Base-by-base conservation (phyloP, 2,113 vertebrate genomes). In the Chloropsis cyanopogon region DNA sequence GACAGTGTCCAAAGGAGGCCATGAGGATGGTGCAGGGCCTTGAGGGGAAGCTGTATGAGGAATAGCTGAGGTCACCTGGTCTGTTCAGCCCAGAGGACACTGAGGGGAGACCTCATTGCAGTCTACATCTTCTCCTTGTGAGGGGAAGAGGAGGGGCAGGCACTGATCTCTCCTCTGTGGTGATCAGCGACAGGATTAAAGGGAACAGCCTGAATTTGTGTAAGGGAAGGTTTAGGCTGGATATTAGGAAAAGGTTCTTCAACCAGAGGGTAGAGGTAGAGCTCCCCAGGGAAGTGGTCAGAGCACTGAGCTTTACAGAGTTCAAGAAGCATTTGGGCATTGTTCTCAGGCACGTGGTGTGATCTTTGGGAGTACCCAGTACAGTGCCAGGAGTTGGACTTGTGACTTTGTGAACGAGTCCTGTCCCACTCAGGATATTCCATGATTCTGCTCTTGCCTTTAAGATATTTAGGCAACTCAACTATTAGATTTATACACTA, bases 41-140 rank as follows among this genome's bases (percentile, higher is more conserved):
- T 5, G 21, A 52, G 11, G 17, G 13, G 44, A 31, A 76, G 71
- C 31, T 0, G 0, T 6, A 0, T 8, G 24, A 85, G 42, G 24
- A 57, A 25, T 4, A 7, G 24, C 35, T 46, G 46, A 78, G 33
- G 18, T 4, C 33, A 61, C 44, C 4, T 21, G 3, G 0, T 50
- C 10, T 39, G 49, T 33, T 54, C 49, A 64, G 49, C n/a, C 49
- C 14, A 31, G 12, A 42, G 41, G 15, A 66, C 12, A 25, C 50
- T 49, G 24, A 42, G 37, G 17, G 11, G 4, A 42, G 25, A 59
- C 21, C 26, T 37, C 71, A 59, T 0, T 5, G 63, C 14, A 44
- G 9, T 10, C 26, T 14, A 26, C 4, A 50, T 4, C 26, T 31
- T 35, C 63, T 35, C 46, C 53, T 26, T 3, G 13, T 11, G 37